Conservation (phyloP, 2,113 vertebrate genomes). For the Physeter macrocephalus region DNA sequence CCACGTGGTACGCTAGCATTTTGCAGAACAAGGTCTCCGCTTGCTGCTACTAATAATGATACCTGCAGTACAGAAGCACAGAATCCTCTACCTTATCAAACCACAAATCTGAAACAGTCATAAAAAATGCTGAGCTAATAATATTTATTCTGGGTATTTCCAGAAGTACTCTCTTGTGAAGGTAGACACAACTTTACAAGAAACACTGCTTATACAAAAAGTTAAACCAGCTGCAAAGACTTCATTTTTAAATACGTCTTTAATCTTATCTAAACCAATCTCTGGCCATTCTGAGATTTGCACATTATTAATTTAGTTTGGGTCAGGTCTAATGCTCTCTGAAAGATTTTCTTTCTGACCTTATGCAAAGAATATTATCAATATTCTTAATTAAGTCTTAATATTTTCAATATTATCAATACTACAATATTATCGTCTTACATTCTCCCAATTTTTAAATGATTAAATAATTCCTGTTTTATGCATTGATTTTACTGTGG, state of each 20-base stretch:
- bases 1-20: not conserved
- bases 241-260: not conserved
- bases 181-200: not conserved
- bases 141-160: constrained; percentile 44
- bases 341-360: not conserved
- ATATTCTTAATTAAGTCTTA: too few species aligned
- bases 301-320: not conserved
- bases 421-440: not conserved
- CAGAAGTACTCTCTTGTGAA: not conserved
- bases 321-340: not conserved
- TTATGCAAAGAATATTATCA: not conserved
- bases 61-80: not conserved
- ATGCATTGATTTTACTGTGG: not conserved
- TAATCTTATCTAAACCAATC: not conserved
- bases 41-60: not conserved
- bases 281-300: not conserved
- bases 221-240: not conserved
- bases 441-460: not conserved
- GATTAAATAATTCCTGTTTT: not conserved
- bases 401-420: too few species aligned
- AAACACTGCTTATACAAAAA: not conserved
- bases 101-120: constrained; percentile 57
- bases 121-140: constrained; percentile 48
- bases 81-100: constrained; percentile 24
- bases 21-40: not conserved